Evolutionary conservation across 2,113 vertebrate species (phyloP).

Genomic region (Paramormyrops kingsleyae): DNA sequence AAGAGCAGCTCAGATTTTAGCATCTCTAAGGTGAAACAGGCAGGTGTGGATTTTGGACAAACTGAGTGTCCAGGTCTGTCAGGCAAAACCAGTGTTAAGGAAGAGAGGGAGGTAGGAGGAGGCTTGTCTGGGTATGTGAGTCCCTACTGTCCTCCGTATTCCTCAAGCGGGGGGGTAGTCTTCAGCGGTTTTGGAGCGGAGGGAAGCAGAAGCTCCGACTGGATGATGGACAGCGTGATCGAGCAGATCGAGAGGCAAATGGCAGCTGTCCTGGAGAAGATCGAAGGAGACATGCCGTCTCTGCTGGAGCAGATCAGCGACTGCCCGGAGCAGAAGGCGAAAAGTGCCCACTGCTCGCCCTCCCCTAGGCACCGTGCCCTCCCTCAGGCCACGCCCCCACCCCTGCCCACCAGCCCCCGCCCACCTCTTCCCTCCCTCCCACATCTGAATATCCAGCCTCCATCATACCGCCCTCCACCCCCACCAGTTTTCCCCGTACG

Average conservation of each 20-base stretch:
- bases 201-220: constrained; percentile 47
- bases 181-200: constrained; percentile 52
- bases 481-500: constrained; percentile 45
- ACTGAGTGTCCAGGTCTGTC: constrained; percentile 55
- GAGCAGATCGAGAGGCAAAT: constrained; percentile 73
- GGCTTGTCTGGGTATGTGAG: constrained; percentile 42
- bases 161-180: constrained; percentile 42
- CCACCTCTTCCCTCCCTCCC: constrained; percentile 41
- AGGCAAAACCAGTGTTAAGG: constrained; percentile 41
- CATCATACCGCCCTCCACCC: constrained; percentile 47
- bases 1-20: constrained; percentile 47
- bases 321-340: constrained; percentile 50
- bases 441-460: constrained; percentile 42
- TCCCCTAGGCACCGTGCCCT: constrained; percentile 41
- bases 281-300: constrained; percentile 71
- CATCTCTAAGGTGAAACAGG: constrained; percentile 32
- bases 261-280: constrained; percentile 70
- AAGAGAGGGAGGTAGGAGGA: constrained; percentile 33
- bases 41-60: constrained; percentile 43
- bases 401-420: constrained; percentile 48
- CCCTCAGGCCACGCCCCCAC: constrained; percentile 35
- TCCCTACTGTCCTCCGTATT: constrained; percentile 53
- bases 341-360: constrained; percentile 55
- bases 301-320: constrained; percentile 69
- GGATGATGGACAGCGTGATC: constrained; percentile 72